Conservation (phyloP, 2,888 invertebrate genomes). For the Agrilus cyanescens region DNA sequence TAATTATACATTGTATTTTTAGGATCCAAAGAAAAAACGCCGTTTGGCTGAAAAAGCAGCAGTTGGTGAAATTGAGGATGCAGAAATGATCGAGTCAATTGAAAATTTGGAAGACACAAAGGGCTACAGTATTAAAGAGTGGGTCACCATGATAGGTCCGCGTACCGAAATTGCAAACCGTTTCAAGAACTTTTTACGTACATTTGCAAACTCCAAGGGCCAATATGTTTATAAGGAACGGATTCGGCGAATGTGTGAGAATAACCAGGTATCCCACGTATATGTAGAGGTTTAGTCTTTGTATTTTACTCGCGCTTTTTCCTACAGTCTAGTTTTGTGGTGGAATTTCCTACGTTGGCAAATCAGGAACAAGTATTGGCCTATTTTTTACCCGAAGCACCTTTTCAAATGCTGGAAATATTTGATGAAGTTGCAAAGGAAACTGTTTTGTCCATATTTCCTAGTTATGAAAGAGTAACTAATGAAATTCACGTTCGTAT, state of each 20-base stretch:
- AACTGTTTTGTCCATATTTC: slow-evolving; percentile 86
- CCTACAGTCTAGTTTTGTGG: slow-evolving; percentile 64
- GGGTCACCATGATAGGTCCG: slow-evolving; percentile 93
- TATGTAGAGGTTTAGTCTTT: slow-evolving; percentile 14
- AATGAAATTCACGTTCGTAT: slow-evolving; percentile 91
- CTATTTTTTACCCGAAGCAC: slow-evolving; percentile 95
- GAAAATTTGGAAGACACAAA: slow-evolving; percentile 97
- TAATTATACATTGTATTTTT: slow-evolving; percentile 38
- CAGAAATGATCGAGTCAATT: slow-evolving; percentile 69
- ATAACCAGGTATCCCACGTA: slow-evolving; percentile 47
- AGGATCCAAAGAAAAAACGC: slow-evolving; percentile 51
- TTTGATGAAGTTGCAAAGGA: slow-evolving; percentile 92
- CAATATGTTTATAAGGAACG: slow-evolving; percentile 85
- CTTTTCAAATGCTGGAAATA: slow-evolving; percentile 90
- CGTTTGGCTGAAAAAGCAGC: slow-evolving; percentile 83
- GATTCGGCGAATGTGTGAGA: slow-evolving; percentile 89
- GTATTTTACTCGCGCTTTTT: not conserved
- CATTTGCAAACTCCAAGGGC: slow-evolving; percentile 76
- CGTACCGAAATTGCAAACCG: slow-evolving; percentile 90
- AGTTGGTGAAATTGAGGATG: slow-evolving; percentile 60
- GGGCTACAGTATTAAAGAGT: slow-evolving; percentile 87
- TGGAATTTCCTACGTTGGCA: slow-evolving; percentile 87
- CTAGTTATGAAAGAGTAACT: slow-evolving; percentile 90
- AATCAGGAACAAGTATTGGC: slow-evolving; percentile 86
- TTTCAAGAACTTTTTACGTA: slow-evolving; percentile 84